Base-by-base conservation (phyloP, 2,888 invertebrate species). In the Coecobrya sp. region DNA sequence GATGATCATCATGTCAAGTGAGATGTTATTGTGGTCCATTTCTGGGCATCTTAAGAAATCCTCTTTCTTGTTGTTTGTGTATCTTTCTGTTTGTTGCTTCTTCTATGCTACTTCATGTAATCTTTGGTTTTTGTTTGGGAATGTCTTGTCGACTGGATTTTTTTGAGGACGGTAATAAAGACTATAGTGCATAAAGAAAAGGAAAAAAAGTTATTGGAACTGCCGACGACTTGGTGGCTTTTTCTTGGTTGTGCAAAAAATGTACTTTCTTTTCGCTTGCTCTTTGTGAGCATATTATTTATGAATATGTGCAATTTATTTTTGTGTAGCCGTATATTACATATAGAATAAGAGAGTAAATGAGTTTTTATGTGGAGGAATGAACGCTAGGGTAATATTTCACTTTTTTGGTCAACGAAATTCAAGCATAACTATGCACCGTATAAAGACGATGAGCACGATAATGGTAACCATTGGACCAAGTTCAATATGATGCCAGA, bases 401-500 rank as follows among this genome's bases (percentile, higher is more conserved):
- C 86, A 70, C 86, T 68, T 68, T 79, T 79, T 52, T 79, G 27
- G 49, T 3, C 25, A 79, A 52, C 16, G 25, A 27, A 25, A 30
- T 27, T 79, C n/a, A 52, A 36, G n/a, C 22, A 82, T 59, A 59
- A 36, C 36, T 22, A 30, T 25, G 79, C n/a, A 79, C 49, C 25
- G 10, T 62, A 62, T 62, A 45, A 45, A 13, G 22, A 22, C 59
- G 65, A 62, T 65, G 45, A 45, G 7, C 19, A 86, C n/a, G 27
- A 70, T 45, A 13, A 52, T 27, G 4, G 59, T 45, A 30, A 82
- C 19, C 52, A 68, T 91, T 91, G 91, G 86, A 84, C 82, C 87
- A 65, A 92, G 93, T 93, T 93, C 91, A 93, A 93, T 93, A 89
- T 92, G 88, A 86, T 90, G 89, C 93, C 91, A 92, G 81, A 79